Percentiles rank a stretch among this genome's conserved stretches.
Conservation (phyloP, 2,113 vertebrate genomes). For the Onychostruthus taczanowskii region DNA sequence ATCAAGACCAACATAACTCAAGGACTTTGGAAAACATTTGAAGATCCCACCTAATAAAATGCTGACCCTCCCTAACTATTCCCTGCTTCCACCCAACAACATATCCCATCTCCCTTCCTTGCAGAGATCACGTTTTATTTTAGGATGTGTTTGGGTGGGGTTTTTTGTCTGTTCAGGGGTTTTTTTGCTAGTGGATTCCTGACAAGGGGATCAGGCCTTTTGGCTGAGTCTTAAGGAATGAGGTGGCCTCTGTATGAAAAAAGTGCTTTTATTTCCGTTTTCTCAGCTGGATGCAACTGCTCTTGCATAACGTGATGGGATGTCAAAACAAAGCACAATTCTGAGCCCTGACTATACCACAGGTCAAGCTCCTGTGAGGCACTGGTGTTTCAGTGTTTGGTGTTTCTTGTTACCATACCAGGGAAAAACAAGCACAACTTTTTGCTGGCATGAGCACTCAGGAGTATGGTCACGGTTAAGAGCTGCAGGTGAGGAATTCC, state of each 20-base stretch:
- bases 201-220: background rate
- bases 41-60: background rate
- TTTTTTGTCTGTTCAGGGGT: fast-evolving
- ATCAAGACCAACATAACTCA: background rate
- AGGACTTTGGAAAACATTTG: background rate
- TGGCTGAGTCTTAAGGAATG: background rate
- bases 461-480: fast-evolving
- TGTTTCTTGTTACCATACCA: background rate
- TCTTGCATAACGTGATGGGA: background rate
- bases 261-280: background rate
- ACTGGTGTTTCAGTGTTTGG: background rate
- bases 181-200: background rate
- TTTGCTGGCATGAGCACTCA: background rate
- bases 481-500: background rate
- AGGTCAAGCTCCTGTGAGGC: background rate
- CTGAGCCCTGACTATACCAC: background rate
- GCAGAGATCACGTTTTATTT: fast-evolving
- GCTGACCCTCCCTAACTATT: background rate
- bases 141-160: background rate
- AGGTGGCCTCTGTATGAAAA: background rate
- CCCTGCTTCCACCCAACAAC: fast-evolving
- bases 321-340: background rate
- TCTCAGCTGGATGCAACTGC: background rate
- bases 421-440: background rate
- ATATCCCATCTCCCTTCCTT: background rate